These are phyloP conservation scores for Drosophila leontia DNA, from an alignment of 1,140 invertebrate genomes.

Conservation along the genomic window DNA sequence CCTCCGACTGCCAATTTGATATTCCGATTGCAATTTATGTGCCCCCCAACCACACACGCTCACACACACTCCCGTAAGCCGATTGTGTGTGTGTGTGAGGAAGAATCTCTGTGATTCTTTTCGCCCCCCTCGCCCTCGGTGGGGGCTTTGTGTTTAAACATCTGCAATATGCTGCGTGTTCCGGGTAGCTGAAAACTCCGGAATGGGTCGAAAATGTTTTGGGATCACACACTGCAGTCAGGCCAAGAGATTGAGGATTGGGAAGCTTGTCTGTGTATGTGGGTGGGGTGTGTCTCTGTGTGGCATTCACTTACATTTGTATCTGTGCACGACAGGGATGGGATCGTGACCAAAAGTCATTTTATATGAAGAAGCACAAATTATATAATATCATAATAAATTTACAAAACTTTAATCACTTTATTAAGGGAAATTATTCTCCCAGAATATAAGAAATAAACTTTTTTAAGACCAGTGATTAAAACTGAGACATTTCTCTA, in stretches of 20 bases:
- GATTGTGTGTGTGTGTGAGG: constrained; percentile 29
- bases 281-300: constrained; percentile 7
- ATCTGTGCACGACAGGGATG: constrained; percentile 7
- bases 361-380: background rate
- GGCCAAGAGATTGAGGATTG: constrained; percentile 14
- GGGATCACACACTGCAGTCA: constrained; percentile 68
- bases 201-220: constrained; percentile 41
- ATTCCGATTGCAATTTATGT: constrained; percentile 84
- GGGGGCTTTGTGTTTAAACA: constrained; percentile 68
- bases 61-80: constrained; percentile 20
- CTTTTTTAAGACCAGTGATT: no score
- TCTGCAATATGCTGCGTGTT: constrained; percentile 78
- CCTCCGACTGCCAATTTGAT: constrained; percentile 75
- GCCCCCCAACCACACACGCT: constrained; percentile 31
- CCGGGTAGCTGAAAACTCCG: constrained; percentile 22
- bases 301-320: background rate
- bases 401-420: background rate
- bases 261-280: background rate
- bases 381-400: no score
- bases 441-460: background rate
- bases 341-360: background rate
- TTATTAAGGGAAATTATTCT: background rate
- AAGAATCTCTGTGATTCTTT: constrained; percentile 74
- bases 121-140: background rate
- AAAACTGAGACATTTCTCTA: background rate